These are phyloP conservation scores for Hydrotaea diabolus DNA, from an alignment of 2,888 invertebrate species.

Conservation along the genomic window DNA sequence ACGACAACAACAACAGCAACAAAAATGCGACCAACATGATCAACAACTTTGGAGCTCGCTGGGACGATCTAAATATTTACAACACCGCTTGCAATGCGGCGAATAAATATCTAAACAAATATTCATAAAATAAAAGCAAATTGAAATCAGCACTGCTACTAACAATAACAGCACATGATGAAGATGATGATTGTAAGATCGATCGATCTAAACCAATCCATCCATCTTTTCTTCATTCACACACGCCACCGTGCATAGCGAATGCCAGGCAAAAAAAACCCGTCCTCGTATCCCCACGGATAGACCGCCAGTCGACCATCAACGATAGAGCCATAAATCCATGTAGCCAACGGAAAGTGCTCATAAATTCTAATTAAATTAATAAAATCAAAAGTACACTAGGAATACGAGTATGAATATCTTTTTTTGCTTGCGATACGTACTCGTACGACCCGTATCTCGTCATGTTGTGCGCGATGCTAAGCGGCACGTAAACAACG, in stretches of 20 bases:
- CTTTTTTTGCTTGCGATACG: no score
- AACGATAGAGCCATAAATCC: background rate
- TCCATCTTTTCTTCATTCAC: background rate
- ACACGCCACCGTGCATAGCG: no score
- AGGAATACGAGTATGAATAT: no score
- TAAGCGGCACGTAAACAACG: background rate
- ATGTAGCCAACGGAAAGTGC: slow-evolving; percentile 45
- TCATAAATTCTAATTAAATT: slow-evolving; percentile 77
- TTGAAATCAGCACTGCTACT: background rate
- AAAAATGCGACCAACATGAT: no score
- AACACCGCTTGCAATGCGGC: background rate
- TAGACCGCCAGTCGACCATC: background rate
- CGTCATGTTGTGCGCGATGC: background rate
- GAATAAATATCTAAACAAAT: background rate
- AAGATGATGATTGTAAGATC: background rate
- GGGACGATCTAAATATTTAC: slow-evolving; percentile 15
- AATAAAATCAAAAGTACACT: slow-evolving; percentile 74
- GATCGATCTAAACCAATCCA: background rate
- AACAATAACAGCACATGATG: background rate
- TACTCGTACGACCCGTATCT: no score
- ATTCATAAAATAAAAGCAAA: background rate
- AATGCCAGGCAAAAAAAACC: no score
- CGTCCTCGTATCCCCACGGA: no score
- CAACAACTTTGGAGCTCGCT: no score
- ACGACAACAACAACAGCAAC: background rate